Conservation (phyloP, 2,888 invertebrate species). For the Aelia acuminata region DNA sequence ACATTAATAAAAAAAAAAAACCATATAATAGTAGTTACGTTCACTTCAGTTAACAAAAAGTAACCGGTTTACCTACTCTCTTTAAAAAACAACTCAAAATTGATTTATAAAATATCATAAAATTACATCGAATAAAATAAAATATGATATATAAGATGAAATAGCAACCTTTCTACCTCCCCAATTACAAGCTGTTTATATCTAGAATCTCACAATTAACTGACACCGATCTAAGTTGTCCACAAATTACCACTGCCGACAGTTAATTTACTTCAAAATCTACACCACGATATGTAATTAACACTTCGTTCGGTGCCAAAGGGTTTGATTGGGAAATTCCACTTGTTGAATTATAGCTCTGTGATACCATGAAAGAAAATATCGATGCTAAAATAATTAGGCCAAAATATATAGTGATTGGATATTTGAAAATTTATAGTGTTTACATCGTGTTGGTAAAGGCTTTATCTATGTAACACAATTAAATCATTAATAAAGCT, state of each 20-base stretch:
- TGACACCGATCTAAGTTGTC: constrained; percentile 1
- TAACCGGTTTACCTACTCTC: too few species aligned
- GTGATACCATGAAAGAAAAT: not conserved
- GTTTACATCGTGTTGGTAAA: not conserved
- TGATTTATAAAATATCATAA: too few species aligned
- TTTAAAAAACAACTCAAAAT: too few species aligned
- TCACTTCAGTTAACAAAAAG: too few species aligned
- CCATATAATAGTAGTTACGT: too few species aligned
- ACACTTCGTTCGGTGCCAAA: not conserved
- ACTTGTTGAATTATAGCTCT: not conserved
- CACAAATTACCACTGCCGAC: not conserved
- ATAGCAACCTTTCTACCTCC: not conserved
- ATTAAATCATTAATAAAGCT: not conserved
- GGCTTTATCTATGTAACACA: not conserved
- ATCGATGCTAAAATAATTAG: not conserved
- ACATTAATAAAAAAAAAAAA: too few species aligned
- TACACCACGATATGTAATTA: not conserved
- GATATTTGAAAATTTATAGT: not conserved
- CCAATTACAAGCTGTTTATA: constrained; percentile 7
- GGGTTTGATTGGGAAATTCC: constrained; percentile 5
- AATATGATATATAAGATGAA: not conserved
- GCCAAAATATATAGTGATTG: not conserved
- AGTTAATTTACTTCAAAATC: constrained; percentile 10
- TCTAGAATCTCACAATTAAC: constrained; percentile 5
- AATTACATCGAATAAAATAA: too few species aligned